Base-by-base conservation (phyloP, 2,797 vertebrate species). In the Novumbra hubbsi region DNA sequence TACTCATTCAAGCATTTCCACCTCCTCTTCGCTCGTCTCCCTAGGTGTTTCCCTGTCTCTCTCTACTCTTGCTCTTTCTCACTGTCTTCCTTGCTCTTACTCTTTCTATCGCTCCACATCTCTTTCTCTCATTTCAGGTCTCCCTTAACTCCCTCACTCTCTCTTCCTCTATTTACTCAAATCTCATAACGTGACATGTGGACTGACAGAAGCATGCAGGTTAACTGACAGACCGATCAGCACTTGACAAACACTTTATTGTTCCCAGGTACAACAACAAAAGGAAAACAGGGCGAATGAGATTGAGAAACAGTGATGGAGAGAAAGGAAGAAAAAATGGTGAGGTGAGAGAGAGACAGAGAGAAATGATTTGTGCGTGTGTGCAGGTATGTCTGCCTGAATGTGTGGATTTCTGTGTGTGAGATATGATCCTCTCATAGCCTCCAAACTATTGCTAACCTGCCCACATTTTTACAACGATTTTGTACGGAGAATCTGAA, bases 141-240 rank as follows among this genome's bases (percentile, higher is more conserved):
- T 28, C 45, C 27, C 15, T 49, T 52, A 52, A 41, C 34, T 34
- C 17, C 19, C 12, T n/a, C n/a, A n/a, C 62, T 21, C 32, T 48
- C n/a, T 28, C 48, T 3, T 28, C 21, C 27, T 28, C 50, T 72
- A 2, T 63, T 24, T 45, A 45, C 6, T 41, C 41, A 3, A 7
- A 7, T 41, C 41, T 57, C 55, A 21, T n/a, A n/a, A 2, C n/a
- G 21, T 57, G 7, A 2, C n/a, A 11, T 57, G 55, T 21, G 19
- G 19, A 57, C 55, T 57, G 55, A 57, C n/a, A 74, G 41, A 52
- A 32, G 30, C 66, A 62, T 50, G 48, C 60, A 78, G 70, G 70
- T 38, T 66, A 24, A 75, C 38, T 71, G 76, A 72, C 72, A 70
- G 65, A 63, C 55, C 71, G 73, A 78, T 76, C 71, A 63, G 75